A percentile compares a stretch with the other conserved stretches of the same genome.
These are phyloP conservation scores for Agrenia bidenticulata DNA, from an alignment of 2,888 invertebrate genomes.

Conservation along the genomic window DNA sequence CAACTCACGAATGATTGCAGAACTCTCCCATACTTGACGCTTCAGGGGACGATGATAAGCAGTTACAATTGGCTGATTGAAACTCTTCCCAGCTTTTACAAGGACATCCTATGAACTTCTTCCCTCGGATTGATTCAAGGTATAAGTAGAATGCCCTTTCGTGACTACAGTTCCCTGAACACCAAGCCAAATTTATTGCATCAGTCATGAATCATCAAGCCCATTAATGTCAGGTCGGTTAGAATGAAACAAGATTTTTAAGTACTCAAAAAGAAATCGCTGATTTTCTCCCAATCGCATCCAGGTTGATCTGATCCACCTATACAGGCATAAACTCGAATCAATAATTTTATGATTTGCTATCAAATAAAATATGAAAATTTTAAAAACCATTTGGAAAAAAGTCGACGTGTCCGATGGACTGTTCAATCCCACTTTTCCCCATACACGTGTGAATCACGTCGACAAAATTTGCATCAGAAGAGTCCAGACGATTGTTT, in stretches of 20 bases:
- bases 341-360: background rate
- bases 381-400: constrained; percentile 32
- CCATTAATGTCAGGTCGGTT: too few relatives aligned
- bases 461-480: constrained; percentile 72
- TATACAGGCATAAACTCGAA: constrained; percentile 8
- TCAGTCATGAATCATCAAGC: too few relatives aligned
- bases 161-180: constrained; percentile 42
- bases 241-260: too few relatives aligned
- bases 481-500: constrained; percentile 62
- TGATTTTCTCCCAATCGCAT: constrained; percentile 36
- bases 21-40: constrained; percentile 42
- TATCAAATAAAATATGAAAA: background rate
- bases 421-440: constrained; percentile 32
- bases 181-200: too few relatives aligned
- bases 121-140: constrained; percentile 36
- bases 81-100: constrained; percentile 36
- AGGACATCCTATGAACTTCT: constrained; percentile 42
- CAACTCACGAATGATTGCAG: constrained; percentile 31
- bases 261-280: constrained; percentile 29
- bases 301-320: constrained; percentile 40
- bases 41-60: constrained; percentile 17
- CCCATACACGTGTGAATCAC: constrained; percentile 55
- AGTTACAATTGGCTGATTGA: constrained; percentile 27
- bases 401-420: constrained; percentile 43
- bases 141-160: constrained; percentile 36